These are phyloP conservation scores for Pseudomugil gertrudae DNA, from an alignment of 2,797 vertebrate genomes.

Conservation along the genomic window DNA sequence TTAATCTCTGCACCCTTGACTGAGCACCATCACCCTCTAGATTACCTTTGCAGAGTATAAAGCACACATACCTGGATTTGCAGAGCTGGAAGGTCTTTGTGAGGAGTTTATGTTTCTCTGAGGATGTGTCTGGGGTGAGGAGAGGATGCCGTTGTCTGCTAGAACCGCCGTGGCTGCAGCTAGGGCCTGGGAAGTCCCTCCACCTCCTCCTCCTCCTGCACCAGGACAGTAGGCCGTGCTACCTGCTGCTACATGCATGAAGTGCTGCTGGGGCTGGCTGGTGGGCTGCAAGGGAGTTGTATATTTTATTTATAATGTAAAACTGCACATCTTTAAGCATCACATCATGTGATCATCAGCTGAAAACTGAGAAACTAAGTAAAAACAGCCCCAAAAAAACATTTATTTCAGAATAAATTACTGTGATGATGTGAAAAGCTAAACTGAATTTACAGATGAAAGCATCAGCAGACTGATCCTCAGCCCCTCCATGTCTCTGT, in stretches of 20 bases:
- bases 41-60: neutral
- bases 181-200: slow-evolving; percentile 85
- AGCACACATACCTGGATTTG: slow-evolving; percentile 80
- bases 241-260: slow-evolving; percentile 88
- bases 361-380: neutral
- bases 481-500: too few relatives aligned
- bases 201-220: slow-evolving; percentile 68
- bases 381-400: too few relatives aligned
- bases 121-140: slow-evolving; percentile 84
- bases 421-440: too few relatives aligned
- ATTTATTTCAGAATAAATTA: too few relatives aligned
- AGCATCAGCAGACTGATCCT: too few relatives aligned
- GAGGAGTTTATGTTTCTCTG: slow-evolving; percentile 87
- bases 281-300: slow-evolving; percentile 79
- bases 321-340: neutral
- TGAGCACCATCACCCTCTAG: neutral
- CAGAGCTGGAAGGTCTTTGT: slow-evolving; percentile 87
- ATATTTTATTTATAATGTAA: neutral
- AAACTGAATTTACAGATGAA: too few relatives aligned
- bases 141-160: slow-evolving; percentile 86
- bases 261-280: slow-evolving; percentile 88
- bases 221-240: slow-evolving; percentile 84
- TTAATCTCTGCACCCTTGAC: neutral
- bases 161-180: slow-evolving; percentile 85
- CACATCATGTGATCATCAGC: neutral